Conservation (phyloP, 2,113 vertebrate species). For the Catharus minimus region DNA sequence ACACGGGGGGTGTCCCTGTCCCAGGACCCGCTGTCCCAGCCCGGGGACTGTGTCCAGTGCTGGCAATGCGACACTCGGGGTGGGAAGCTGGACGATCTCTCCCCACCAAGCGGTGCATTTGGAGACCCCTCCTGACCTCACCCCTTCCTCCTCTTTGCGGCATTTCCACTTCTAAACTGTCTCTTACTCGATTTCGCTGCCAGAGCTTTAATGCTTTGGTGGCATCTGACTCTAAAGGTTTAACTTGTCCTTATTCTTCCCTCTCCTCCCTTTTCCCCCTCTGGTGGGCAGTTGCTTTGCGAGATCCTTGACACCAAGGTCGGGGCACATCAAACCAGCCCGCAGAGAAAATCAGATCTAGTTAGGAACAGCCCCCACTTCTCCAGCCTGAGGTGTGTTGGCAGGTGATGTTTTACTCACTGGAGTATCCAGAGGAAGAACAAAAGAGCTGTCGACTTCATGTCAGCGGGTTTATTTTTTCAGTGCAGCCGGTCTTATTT, state of each 20-base stretch:
- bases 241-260: neutral
- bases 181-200: neutral
- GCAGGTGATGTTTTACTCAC: conserved; percentile 27
- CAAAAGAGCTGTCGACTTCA: neutral
- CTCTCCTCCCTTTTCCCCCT: neutral
- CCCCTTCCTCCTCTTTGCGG: neutral
- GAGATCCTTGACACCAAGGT: neutral
- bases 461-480: neutral
- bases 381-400: neutral
- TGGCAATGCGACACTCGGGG: accelerated
- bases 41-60: neutral
- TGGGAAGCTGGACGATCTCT: neutral
- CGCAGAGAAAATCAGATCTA: neutral
- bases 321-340: neutral
- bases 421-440: neutral
- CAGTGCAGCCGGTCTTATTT: neutral
- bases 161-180: neutral
- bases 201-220: neutral
- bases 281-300: neutral
- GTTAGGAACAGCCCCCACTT: neutral
- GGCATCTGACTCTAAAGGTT: neutral
- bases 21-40: neutral
- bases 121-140: neutral
- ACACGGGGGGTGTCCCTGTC: neutral
- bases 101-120: neutral